These are phyloP conservation scores for Manis javanica DNA, from an alignment of 2,797 vertebrate species.

Conservation along the genomic window DNA sequence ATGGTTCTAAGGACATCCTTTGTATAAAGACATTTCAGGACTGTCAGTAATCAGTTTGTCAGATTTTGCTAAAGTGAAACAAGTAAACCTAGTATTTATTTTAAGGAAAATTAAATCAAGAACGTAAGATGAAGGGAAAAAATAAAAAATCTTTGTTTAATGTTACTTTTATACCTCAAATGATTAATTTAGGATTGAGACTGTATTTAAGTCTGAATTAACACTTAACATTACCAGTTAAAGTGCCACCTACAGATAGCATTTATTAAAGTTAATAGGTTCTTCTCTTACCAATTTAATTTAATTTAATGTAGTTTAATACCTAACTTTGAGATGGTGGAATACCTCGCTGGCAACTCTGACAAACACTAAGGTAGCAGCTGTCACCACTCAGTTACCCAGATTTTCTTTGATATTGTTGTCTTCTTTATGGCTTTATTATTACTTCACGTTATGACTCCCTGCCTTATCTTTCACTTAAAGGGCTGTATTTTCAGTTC, in stretches of 20 bases:
- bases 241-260: not conserved
- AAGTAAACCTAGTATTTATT: conserved; percentile 11
- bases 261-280: not conserved
- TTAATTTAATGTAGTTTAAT: not conserved
- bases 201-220: conserved; percentile 28
- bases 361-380: not conserved
- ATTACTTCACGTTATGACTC: not conserved
- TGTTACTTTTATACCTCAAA: not conserved
- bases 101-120: not conserved
- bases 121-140: not conserved
- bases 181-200: conserved; percentile 29
- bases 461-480: not conserved
- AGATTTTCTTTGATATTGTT: not conserved
- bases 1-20: not conserved
- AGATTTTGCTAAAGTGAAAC: conserved; percentile 20
- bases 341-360: not conserved
- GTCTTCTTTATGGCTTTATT: conserved; percentile 7
- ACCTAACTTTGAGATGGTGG: not conserved
- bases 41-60: not conserved
- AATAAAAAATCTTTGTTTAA: not conserved
- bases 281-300: not conserved
- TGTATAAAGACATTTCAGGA: not conserved
- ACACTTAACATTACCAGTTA: not conserved
- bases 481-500: not conserved
- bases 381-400: not conserved